Base-by-base conservation (phyloP, 2,888 invertebrate genomes). In the Syritta pipiens region DNA sequence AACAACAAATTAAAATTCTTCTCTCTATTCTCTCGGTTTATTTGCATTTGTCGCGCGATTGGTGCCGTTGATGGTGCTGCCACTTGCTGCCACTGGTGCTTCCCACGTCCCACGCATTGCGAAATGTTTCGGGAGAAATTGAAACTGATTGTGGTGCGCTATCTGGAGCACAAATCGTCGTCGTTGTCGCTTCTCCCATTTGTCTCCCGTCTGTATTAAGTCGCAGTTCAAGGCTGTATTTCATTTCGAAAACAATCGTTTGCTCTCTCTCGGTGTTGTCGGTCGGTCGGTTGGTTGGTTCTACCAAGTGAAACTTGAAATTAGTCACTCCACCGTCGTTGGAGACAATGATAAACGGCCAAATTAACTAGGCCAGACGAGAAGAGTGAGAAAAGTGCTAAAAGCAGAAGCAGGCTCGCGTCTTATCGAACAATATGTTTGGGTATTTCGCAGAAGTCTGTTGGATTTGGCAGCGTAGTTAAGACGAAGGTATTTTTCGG, bases 281-380 rank as follows among this genome's bases (percentile, higher is more conserved):
- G n/a, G n/a, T n/a, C n/a, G n/a, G n/a, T n/a, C n/a, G n/a, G n/a
- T n/a, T n/a, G n/a, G n/a, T n/a, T n/a, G n/a, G n/a, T n/a, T n/a
- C n/a, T n/a, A n/a, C 7, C 14, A 17, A 37, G 37, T 17, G 37
- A 37, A 37, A 37, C 37, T 17, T 37, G 9, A 22, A 17, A 40
- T 49, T 14, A 49, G 20, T 28, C 20, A 49, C 48, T 4, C 30
- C 44, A 60, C 46, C 28, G 40, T 55, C 57, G 14, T 5, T 42
- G 22, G 30, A 53, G 30, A 51, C 49, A 63, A 51, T 63, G 57
- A 76, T 76, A 65, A 69, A 71, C 71, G 76, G 57, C 63, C 76
- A 57, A 28, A 49, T 44, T 71, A 77, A 71, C 46, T 65, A 51
- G 71, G 65, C 49, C 76, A 69, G 51, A 44, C 69, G 49, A 68